These are phyloP conservation scores for Solenopsis invicta DNA, from an alignment of 1,140 invertebrate species.

Conservation along the genomic window DNA sequence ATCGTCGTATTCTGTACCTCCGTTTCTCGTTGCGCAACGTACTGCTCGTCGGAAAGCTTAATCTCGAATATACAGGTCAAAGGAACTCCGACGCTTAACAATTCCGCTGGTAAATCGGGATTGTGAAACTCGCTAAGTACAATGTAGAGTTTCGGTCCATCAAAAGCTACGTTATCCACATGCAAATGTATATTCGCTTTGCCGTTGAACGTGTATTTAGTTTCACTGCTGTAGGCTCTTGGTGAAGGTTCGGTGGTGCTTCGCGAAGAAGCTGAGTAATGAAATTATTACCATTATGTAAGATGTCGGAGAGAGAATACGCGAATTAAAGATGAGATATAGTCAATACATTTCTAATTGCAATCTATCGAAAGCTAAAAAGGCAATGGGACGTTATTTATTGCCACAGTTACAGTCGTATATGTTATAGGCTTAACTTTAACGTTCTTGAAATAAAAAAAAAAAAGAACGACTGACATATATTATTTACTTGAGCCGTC, in stretches of 20 bases:
- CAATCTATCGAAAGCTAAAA: not conserved
- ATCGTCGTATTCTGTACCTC: constrained; percentile 2
- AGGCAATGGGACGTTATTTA: constrained; percentile 14
- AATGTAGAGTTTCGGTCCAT: constrained; percentile 87
- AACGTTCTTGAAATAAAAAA: not conserved
- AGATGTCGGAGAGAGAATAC: not conserved
- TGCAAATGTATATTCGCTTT: constrained; percentile 85
- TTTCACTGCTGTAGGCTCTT: not conserved
- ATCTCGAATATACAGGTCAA: constrained; percentile 83
- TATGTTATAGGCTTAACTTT: not conserved
- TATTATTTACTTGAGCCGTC: constrained; percentile 37
- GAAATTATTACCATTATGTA: constrained; percentile 35
- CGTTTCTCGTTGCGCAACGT: constrained; percentile 65
- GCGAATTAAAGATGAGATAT: not conserved
- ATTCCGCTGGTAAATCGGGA: constrained; percentile 82
- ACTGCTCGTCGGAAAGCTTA: constrained; percentile 77
- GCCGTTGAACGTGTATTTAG: constrained; percentile 58
- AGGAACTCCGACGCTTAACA: constrained; percentile 86
- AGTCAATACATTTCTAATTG: not conserved
- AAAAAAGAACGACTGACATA: constrained; percentile 21
- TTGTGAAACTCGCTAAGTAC: constrained; percentile 87
- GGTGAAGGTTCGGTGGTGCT: not conserved
- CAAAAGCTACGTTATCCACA: constrained; percentile 86
- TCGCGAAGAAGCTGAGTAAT: constrained; percentile 17
- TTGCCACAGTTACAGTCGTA: not conserved